Base-by-base conservation (phyloP, 2,888 invertebrate genomes). In the Cordilura impudica region DNA sequence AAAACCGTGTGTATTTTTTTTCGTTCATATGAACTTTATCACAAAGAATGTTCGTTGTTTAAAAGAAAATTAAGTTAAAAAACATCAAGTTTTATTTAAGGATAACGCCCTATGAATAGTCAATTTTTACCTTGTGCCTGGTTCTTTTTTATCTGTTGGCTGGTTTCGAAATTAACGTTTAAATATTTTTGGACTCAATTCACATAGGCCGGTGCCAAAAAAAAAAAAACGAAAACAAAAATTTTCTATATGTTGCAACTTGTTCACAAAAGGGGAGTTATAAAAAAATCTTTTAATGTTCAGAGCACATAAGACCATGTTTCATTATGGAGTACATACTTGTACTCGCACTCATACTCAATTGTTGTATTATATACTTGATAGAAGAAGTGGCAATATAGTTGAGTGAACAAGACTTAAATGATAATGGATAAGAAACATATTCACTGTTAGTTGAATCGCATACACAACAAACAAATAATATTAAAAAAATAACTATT, bases 181-280 rank as follows among this genome's bases (percentile, higher is more conserved):
- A 87, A 87, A 79, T 31, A 75, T 75, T 85, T 85, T 87, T 87
- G 87, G 87, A 87, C 85, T 84, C 84, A 82, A 84, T 87, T 86
- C 88, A 87, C 87, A 86, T 87, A 85, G 84, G 83, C 83, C 82
- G 83, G 83, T 87, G 88, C 88, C 88, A 87, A 87, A 87, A 87
- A 18, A 49, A 14, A 16, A 56, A 74, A 26, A 16, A 61, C 4
- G 4, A 61, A 35, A 26, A 47, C 18, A 35, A 45, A 31, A 8
- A n/a, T 35, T 4, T 12, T 39, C 35, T 35, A 21, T 51, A 49
- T 21, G n/a, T 29, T 19, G 29, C 35, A 63, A 63, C 49, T 63
- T 63, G 35, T 63, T 49, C 19, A 51, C 16, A 26, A 26, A 78
- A 3, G 10, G 16, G 39, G 14, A 65, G 43, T 51, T 61, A 51